Evolutionary conservation across 2,797 vertebrate species (phyloP).

Genomic region (Meriones psammophilus): DNA sequence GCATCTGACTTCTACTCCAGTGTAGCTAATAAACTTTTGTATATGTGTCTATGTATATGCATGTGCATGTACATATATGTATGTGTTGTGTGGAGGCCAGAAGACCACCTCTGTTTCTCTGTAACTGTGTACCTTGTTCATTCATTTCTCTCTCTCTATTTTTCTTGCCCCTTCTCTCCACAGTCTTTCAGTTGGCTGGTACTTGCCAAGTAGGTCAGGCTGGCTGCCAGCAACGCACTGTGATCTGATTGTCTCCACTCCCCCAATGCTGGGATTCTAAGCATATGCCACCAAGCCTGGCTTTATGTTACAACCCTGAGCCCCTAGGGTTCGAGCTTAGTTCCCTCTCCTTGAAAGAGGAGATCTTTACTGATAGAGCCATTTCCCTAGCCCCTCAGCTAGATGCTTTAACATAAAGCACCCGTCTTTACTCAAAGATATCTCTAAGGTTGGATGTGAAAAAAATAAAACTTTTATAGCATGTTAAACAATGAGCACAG

Average conservation of each 20-base stretch:
- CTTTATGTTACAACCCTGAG: neutral
- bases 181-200: neutral
- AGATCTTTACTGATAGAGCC: neutral
- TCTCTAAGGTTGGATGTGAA: neutral
- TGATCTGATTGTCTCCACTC: neutral
- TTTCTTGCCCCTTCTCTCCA: neutral
- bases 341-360: neutral
- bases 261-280: neutral
- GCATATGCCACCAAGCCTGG: neutral
- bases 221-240: neutral
- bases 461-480: neutral
- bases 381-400: neutral
- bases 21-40: neutral
- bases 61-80: neutral
- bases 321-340: neutral
- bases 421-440: neutral
- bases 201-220: neutral
- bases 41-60: neutral
- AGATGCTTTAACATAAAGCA: neutral
- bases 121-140: neutral
- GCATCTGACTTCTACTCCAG: neutral
- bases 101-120: neutral
- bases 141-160: no score
- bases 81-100: neutral
- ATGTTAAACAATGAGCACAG: neutral